Evolutionary conservation across 2,113 vertebrate species (phyloP).

Genomic region (Paramormyrops kingsleyae): DNA sequence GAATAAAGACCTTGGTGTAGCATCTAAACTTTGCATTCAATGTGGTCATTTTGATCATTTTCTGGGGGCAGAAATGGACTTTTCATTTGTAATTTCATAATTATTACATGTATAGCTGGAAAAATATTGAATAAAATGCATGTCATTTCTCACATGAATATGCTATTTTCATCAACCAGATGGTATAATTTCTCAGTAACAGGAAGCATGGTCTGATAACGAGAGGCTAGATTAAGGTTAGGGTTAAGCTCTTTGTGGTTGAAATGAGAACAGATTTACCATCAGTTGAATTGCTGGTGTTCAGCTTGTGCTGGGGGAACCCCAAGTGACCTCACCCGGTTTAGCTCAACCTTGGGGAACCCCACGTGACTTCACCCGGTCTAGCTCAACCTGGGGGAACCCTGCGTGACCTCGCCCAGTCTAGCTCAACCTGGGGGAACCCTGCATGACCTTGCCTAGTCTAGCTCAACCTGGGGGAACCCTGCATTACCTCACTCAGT

Average conservation of each 20-base stretch:
- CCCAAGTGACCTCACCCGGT: neutral
- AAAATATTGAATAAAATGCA: neutral
- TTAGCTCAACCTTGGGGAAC: neutral
- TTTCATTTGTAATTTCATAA: neutral
- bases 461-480: too few species aligned
- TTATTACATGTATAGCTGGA: neutral
- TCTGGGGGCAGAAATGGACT: too few species aligned
- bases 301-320: neutral
- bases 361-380: too few species aligned
- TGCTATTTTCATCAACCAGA: constrained; percentile 33
- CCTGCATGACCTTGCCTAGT: neutral
- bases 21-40: neutral
- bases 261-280: constrained; percentile 13
- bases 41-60: neutral
- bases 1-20: neutral
- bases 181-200: constrained; percentile 29
- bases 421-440: neutral
- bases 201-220: constrained; percentile 34
- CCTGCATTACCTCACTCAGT: neutral
- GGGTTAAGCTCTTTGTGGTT: constrained; percentile 35
- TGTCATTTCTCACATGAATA: neutral
- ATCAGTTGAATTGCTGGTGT: neutral
- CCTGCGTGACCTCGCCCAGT: neutral
- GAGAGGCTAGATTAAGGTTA: constrained; percentile 28
- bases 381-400: neutral